A percentile compares a stretch with the other conserved stretches of the same genome.
phyloP scores from a whole-genome alignment of 2,113 vertebrate genomes.

The Callaeas wilsoni region DNA sequence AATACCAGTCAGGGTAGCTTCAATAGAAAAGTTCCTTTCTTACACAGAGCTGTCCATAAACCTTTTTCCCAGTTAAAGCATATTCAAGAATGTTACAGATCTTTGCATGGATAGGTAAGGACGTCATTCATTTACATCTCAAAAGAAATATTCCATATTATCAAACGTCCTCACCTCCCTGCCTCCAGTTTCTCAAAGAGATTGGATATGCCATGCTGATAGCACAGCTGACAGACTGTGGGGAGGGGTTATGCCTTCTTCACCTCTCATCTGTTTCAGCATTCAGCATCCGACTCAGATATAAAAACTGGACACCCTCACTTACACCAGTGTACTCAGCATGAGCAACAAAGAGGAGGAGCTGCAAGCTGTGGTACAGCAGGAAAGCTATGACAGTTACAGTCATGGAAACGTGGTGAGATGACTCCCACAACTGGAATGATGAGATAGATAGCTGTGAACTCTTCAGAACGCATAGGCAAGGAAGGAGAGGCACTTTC shows the following conservation, averaged over 20 bases:
- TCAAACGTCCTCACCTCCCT: accelerated
- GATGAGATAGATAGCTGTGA: background rate
- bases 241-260: background rate
- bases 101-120: background rate
- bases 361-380: background rate
- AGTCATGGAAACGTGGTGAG: accelerated
- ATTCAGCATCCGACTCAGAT: background rate
- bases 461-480: background rate
- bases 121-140: background rate
- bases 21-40: background rate
- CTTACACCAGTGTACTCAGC: accelerated
- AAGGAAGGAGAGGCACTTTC: background rate
- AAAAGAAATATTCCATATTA: background rate
- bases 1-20: background rate
- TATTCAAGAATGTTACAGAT: background rate
- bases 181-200: background rate
- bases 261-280: background rate
- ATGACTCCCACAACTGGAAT: background rate
- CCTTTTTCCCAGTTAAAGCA: background rate
- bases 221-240: background rate
- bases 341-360: background rate
- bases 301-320: too few species aligned
- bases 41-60: background rate
- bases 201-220: background rate
- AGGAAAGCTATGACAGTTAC: background rate